These are phyloP conservation scores for Eulemur coronatus DNA, from an alignment of 2,797 vertebrate genomes.

Conservation along the genomic window DNA sequence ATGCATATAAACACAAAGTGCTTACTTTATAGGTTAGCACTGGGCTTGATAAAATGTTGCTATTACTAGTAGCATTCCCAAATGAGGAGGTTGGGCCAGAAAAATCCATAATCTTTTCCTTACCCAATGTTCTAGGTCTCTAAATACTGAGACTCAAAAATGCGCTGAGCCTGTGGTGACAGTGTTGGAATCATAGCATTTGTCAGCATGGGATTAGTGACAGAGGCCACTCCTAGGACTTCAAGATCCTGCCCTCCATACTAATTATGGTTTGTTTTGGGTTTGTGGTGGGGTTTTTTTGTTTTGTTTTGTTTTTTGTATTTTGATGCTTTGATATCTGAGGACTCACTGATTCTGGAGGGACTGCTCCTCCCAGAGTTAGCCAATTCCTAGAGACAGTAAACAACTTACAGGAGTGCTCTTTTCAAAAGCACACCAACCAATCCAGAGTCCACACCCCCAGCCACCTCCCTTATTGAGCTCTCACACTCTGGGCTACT, in stretches of 20 bases:
- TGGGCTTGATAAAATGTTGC: neutral
- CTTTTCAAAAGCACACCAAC: neutral
- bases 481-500: neutral
- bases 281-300: too few relatives aligned
- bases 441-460: neutral
- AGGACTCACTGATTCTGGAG: neutral
- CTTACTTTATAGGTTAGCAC: neutral
- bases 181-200: neutral
- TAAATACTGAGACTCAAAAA: neutral
- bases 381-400: neutral
- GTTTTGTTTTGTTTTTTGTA: neutral
- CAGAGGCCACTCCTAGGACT: neutral
- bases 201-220: neutral
- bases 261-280: neutral
- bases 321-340: neutral
- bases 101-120: neutral
- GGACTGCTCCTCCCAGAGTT: neutral
- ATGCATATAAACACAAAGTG: neutral
- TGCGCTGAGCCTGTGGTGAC: neutral
- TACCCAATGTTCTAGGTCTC: neutral
- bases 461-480: neutral
- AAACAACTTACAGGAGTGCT: neutral
- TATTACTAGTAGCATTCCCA: neutral
- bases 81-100: neutral
- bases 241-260: neutral